These are phyloP conservation scores for Xenus cinereus DNA, from an alignment of 2,113 vertebrate species.

Conservation along the genomic window DNA sequence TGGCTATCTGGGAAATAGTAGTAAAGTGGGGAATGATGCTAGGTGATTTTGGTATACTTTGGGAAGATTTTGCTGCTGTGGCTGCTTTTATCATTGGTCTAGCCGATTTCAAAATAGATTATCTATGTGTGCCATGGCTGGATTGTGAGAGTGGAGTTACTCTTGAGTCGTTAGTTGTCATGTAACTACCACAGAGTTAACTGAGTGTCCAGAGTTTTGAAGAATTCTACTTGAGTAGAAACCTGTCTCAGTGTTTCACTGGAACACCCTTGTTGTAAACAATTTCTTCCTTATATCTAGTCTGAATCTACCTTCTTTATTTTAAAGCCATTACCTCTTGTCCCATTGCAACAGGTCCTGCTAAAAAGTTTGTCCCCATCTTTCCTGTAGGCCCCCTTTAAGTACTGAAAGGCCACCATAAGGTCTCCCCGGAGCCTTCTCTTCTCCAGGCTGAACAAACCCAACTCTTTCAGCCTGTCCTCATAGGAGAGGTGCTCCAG, in stretches of 20 bases:
- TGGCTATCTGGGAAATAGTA: neutral
- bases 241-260: neutral
- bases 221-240: neutral
- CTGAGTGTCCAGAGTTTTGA: neutral
- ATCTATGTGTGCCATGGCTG: accelerated
- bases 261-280: neutral
- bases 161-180: neutral
- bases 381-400: too few species aligned
- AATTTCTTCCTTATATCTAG: neutral
- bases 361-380: neutral
- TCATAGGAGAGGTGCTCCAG: neutral
- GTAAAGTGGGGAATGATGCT: neutral
- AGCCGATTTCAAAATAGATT: neutral
- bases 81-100: neutral
- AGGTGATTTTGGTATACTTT: neutral
- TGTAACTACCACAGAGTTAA: neutral
- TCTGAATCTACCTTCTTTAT: neutral
- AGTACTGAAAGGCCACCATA: neutral
- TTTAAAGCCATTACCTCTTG: neutral
- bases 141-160: neutral
- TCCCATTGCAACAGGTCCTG: neutral
- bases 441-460: neutral
- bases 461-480: neutral
- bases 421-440: neutral
- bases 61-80: neutral